phyloP scores from a whole-genome alignment of 2,797 vertebrate species.

The Ciconia nigra region DNA sequence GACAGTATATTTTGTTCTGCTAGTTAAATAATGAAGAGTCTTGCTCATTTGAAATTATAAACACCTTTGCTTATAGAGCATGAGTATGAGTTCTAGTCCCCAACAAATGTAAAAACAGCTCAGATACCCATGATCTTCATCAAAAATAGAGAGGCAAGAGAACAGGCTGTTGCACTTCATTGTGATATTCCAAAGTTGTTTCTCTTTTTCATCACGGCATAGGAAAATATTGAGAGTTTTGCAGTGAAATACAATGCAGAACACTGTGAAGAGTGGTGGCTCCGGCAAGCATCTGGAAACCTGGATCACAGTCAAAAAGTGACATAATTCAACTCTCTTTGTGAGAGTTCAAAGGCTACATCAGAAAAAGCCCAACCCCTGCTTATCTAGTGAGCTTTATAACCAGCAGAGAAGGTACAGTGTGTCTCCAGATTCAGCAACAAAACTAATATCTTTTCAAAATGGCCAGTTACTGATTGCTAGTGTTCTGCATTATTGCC shows the following conservation, averaged over 20 bases:
- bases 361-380: neutral
- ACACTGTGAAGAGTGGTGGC: neutral
- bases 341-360: neutral
- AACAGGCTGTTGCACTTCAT: neutral
- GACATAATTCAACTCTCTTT: neutral
- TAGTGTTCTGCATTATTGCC: neutral
- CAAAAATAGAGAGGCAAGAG: neutral
- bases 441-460: neutral
- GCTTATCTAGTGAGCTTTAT: constrained; percentile 27
- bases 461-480: neutral
- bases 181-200: neutral
- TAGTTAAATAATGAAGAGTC: neutral
- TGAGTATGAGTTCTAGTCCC: neutral
- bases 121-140: neutral
- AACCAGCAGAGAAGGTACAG: neutral
- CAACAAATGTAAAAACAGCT: neutral
- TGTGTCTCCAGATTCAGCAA: constrained; percentile 9
- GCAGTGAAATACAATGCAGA: neutral
- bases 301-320: neutral
- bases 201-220: neutral
- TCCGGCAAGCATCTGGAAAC: neutral
- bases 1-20: neutral
- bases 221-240: neutral
- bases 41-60: neutral
- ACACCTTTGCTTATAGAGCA: neutral